Percentiles rank a stretch among this genome's conserved stretches.
phyloP scores from a whole-genome alignment of 1,140 invertebrate genomes.

The Aphaenogaster floridana region DNA sequence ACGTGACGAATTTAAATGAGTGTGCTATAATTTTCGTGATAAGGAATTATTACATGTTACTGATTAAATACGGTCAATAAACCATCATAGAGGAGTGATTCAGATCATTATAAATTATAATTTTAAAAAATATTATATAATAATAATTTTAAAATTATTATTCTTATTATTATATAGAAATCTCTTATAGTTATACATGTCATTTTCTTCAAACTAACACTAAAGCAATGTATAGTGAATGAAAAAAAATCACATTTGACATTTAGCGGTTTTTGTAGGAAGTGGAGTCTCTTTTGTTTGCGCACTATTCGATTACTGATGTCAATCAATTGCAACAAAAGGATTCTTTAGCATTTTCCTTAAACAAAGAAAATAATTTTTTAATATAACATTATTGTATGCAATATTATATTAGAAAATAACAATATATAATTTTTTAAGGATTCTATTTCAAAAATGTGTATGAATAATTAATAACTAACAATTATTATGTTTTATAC shows the following conservation, averaged over 20 bases:
- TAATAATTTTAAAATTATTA: not conserved
- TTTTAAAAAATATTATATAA: not conserved
- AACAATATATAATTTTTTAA: not conserved
- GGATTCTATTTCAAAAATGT: not conserved
- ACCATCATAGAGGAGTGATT: not conserved
- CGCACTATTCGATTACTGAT: not conserved
- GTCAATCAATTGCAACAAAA: slow-evolving; percentile 38
- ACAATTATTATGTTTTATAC: not conserved
- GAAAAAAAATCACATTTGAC: slow-evolving; percentile 14
- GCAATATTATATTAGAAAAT: not conserved
- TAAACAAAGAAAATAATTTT: slow-evolving; percentile 7
- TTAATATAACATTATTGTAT: not conserved
- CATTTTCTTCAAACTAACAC: not conserved
- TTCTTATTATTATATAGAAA: not conserved
- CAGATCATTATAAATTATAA: not conserved
- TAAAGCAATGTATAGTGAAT: not conserved
- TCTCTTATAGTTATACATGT: not conserved
- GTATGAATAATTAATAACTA: not conserved
- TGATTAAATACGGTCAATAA: slow-evolving; percentile 12
- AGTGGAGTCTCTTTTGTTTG: slow-evolving; percentile 6
- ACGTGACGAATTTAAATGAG: not conserved
- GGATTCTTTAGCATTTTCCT: not conserved
- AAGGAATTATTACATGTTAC: slow-evolving; percentile 23
- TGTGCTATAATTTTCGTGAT: slow-evolving; percentile 3
- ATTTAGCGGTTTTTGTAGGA: slow-evolving; percentile 5